These are phyloP conservation scores for Baryphthengus martii DNA, from an alignment of 2,113 vertebrate genomes.

Conservation along the genomic window DNA sequence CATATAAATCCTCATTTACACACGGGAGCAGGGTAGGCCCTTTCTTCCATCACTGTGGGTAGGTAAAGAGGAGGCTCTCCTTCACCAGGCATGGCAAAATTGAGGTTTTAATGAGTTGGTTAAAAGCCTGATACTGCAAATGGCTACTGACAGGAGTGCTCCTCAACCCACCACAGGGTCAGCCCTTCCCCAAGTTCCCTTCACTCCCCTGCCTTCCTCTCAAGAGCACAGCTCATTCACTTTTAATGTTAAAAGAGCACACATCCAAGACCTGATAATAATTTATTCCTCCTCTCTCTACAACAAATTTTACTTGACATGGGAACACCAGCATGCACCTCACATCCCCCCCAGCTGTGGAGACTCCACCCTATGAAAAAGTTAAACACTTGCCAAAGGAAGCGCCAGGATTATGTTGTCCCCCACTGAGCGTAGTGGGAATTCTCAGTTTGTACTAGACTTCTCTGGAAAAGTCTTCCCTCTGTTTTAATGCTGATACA, in stretches of 20 bases:
- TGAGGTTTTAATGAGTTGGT: background rate
- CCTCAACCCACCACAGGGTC: background rate
- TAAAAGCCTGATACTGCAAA: background rate
- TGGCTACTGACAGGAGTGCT: background rate
- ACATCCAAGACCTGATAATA: background rate
- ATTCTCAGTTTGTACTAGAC: background rate
- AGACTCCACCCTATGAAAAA: background rate
- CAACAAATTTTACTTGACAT: accelerated
- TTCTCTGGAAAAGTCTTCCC: background rate
- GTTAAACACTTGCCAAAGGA: background rate
- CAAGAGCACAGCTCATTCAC: background rate
- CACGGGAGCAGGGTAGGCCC: background rate
- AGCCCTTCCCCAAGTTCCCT: background rate
- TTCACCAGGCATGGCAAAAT: background rate
- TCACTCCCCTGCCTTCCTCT: background rate
- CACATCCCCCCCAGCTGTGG: background rate
- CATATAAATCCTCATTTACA: background rate
- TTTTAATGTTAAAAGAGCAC: background rate
- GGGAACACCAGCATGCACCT: background rate
- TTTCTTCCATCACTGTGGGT: background rate
- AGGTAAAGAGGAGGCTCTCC: background rate
- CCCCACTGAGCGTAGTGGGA: accelerated
- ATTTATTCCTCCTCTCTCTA: background rate
- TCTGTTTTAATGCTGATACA: background rate
- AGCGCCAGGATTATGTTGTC: background rate